These are phyloP conservation scores for Acrocephalus arundinaceus DNA, from an alignment of 2,113 vertebrate species.

Conservation along the genomic window DNA sequence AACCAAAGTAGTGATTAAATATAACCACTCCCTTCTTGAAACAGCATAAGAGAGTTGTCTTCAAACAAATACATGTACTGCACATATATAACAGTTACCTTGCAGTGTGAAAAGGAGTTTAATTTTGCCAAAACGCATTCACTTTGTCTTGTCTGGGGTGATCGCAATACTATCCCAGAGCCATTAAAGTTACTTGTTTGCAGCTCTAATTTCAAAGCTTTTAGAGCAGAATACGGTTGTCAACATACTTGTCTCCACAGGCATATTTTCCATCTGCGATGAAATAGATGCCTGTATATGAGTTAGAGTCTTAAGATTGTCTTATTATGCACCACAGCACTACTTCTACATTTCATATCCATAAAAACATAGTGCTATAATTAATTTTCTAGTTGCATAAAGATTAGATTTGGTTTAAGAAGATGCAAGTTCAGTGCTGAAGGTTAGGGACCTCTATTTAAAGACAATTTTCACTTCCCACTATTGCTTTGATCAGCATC, in stretches of 20 bases:
- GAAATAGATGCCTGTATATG: background rate
- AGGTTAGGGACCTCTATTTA: conserved; percentile 37
- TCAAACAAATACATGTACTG: background rate
- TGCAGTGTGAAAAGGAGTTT: background rate
- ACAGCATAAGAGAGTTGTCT: background rate
- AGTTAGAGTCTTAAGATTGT: background rate
- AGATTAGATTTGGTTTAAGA: conserved; percentile 32
- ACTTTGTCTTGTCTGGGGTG: background rate
- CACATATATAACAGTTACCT: background rate
- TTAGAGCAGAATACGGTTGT: background rate
- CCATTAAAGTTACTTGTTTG: background rate
- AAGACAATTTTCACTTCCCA: conserved; percentile 27
- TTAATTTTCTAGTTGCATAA: background rate
- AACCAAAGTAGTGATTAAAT: background rate
- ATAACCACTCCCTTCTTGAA: background rate
- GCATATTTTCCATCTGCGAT: background rate
- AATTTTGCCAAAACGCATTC: background rate
- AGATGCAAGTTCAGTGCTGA: background rate
- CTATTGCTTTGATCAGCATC: conserved; percentile 19
- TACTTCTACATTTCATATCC: background rate
- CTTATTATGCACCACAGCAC: background rate
- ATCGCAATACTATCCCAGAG: background rate
- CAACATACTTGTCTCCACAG: background rate
- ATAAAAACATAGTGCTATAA: conserved; percentile 8
- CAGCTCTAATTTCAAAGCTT: background rate